These are phyloP conservation scores for Centropyge bicolor DNA, from an alignment of 2,797 vertebrate genomes.

Conservation along the genomic window DNA sequence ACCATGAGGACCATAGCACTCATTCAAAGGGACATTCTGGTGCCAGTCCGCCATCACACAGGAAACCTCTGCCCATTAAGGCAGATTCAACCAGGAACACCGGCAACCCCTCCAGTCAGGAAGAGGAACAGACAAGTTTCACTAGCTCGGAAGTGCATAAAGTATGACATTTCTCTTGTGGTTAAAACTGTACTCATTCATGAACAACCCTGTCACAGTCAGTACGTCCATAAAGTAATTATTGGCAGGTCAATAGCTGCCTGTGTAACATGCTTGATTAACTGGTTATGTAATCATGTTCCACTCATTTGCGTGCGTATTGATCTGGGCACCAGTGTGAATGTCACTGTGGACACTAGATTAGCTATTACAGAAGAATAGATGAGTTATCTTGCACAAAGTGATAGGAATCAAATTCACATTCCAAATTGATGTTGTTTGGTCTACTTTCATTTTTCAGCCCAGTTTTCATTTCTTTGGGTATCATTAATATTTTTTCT, in stretches of 20 bases:
- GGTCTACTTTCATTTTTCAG: not conserved
- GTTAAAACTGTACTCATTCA: constrained; percentile 2
- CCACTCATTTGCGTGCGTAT: constrained; percentile 65
- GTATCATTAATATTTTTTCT: constrained; percentile 11
- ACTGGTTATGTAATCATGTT: constrained; percentile 64
- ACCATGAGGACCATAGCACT: constrained; percentile 13
- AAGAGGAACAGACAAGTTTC: constrained; percentile 73
- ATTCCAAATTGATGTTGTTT: constrained; percentile 11
- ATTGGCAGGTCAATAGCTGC: constrained; percentile 25
- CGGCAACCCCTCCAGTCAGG: constrained; percentile 65
- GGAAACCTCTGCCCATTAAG: constrained; percentile 54
- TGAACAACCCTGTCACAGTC: constrained; percentile 14
- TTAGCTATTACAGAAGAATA: constrained; percentile 46
- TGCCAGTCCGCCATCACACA: constrained; percentile 23
- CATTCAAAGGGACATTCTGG: constrained; percentile 37
- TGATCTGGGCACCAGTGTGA: constrained; percentile 56
- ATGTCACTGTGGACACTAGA: constrained; percentile 29
- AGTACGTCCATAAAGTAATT: constrained; percentile 15
- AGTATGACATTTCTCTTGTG: constrained; percentile 56
- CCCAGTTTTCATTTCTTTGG: not conserved
- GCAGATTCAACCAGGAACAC: constrained; percentile 59
- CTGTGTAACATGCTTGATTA: constrained; percentile 46
- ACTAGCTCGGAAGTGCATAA: constrained; percentile 59
- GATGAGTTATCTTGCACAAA: constrained; percentile 46
- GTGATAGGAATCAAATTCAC: constrained; percentile 45